These are phyloP conservation scores for Julus scandinavius DNA, from an alignment of 2,888 invertebrate genomes.

Conservation along the genomic window DNA sequence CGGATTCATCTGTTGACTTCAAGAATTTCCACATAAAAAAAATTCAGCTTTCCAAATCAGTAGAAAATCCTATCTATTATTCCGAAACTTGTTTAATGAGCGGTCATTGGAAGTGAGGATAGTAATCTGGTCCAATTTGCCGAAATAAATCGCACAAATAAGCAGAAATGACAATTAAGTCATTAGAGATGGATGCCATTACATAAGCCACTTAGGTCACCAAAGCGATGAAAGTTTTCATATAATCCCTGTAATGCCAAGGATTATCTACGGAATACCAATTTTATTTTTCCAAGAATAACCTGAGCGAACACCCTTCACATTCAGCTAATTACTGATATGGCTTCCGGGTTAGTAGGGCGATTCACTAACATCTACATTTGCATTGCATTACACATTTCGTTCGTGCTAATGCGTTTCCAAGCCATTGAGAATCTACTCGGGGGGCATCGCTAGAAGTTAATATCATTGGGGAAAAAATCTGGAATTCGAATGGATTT, in stretches of 20 bases:
- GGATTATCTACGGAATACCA: not conserved
- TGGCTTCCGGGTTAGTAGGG: not conserved
- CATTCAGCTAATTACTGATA: not conserved
- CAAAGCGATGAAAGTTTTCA: not conserved
- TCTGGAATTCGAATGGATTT: no score
- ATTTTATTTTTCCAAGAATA: not conserved
- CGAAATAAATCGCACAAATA: constrained; percentile 5
- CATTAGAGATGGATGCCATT: not conserved
- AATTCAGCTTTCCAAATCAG: not conserved
- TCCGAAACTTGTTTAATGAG: not conserved
- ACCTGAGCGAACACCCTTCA: not conserved
- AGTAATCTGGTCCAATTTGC: constrained; percentile 1
- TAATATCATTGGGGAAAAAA: no score
- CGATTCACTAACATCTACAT: not conserved
- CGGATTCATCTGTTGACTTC: no score
- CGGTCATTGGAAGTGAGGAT: not conserved
- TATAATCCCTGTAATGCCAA: not conserved
- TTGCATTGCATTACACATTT: not conserved
- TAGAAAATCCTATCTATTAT: not conserved
- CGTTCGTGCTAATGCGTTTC: no score
- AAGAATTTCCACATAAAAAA: no score
- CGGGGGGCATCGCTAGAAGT: no score
- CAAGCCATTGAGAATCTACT: no score
- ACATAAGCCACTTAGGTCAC: constrained; percentile 27
- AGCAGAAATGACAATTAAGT: constrained; percentile 16